Conservation (phyloP, 2,797 vertebrate species). For the Danionella dracula region DNA sequence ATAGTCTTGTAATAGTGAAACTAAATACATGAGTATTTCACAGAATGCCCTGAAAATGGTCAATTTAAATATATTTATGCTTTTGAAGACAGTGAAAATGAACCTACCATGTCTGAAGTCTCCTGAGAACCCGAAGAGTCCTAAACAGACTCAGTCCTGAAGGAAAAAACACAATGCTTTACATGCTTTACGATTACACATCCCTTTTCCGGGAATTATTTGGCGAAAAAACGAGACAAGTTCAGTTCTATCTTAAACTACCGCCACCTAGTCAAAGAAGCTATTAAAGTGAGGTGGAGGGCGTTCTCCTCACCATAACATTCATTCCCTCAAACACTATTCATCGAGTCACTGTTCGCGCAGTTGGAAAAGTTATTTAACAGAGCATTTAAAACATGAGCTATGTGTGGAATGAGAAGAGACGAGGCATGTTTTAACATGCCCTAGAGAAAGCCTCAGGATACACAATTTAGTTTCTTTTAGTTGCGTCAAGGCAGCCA, state of each 20-base stretch:
- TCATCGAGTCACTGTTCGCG: too few species aligned
- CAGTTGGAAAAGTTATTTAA: too few species aligned
- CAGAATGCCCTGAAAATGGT: too few species aligned
- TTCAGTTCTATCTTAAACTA: background rate
- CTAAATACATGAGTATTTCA: too few species aligned
- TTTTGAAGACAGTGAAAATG: too few species aligned
- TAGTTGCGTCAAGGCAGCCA: too few species aligned
- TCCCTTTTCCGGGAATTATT: constrained; percentile 39
- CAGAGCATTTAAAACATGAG: background rate
- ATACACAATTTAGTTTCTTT: background rate
- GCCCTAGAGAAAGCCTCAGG: background rate
- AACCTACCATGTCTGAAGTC: constrained; percentile 22
- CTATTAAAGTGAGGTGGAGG: constrained; percentile 1
- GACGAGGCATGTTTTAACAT: constrained; percentile 16
- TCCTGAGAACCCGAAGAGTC: background rate
- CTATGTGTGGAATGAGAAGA: background rate
- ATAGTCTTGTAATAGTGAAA: too few species aligned
- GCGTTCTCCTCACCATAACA: background rate
- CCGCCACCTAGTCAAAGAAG: background rate
- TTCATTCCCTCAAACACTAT: too few species aligned
- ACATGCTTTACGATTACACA: background rate
- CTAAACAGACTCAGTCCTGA: background rate
- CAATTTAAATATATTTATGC: too few species aligned
- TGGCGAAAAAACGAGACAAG: background rate
- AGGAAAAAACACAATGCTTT: background rate